A percentile compares a stretch with the other conserved stretches of the same genome.
These are phyloP conservation scores for Garrulus glandarius DNA, from an alignment of 2,797 vertebrate genomes.

Conservation along the genomic window DNA sequence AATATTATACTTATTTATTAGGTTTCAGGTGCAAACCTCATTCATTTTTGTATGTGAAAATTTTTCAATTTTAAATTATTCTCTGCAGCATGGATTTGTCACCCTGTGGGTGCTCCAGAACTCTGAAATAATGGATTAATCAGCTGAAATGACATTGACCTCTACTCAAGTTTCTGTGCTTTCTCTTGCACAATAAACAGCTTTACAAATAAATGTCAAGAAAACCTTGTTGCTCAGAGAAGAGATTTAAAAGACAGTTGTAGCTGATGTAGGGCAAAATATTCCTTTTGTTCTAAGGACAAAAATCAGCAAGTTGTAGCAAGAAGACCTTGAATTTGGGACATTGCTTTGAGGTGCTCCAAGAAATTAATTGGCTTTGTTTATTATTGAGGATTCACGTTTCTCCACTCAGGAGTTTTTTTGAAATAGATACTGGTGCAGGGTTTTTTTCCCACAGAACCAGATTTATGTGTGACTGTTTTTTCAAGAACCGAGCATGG, in stretches of 20 bases:
- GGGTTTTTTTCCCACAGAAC: accelerated
- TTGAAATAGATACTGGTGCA: neutral
- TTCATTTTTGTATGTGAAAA: neutral
- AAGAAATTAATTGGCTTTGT: neutral
- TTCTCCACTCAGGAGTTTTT: neutral
- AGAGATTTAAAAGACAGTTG: neutral
- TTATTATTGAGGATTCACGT: neutral
- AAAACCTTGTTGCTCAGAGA: neutral
- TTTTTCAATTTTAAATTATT: neutral
- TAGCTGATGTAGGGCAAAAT: neutral
- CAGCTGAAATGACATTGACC: neutral
- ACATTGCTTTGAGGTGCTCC: neutral
- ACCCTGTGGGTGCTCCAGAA: neutral
- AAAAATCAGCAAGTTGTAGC: neutral
- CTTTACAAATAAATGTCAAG: neutral
- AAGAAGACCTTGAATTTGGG: neutral
- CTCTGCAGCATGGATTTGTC: neutral
- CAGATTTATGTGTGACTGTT: neutral
- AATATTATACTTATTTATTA: neutral
- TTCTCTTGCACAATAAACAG: neutral
- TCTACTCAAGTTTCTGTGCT: neutral
- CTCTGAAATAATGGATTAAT: neutral
- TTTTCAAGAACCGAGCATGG: neutral
- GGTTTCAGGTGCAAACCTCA: neutral
- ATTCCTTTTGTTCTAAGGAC: neutral